Evolutionary conservation across 2,113 vertebrate genomes (phyloP), one percentile per base, ranked within the genome.

Genomic region (Odocoileus hemionus): DNA sequence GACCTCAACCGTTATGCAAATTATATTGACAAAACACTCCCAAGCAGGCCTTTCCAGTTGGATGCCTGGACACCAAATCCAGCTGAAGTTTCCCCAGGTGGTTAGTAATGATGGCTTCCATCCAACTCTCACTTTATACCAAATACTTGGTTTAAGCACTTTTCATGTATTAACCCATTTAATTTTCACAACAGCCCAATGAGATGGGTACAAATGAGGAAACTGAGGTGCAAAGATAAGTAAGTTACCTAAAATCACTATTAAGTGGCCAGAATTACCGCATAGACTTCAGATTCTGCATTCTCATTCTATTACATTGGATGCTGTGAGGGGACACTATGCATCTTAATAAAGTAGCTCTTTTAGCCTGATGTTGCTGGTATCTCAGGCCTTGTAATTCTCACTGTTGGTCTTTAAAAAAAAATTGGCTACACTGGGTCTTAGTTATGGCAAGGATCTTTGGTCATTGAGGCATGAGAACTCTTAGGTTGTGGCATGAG

Each of bases 1-100:
- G 89, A 55, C 26, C 89, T 91, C 89, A 93, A 95, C 94, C 58
- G 74, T 95, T 98, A 98, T 97, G 97, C 97, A 98, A 98, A 98
- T 98, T 86, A 92, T 17, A 91, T 54, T 95, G 86, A 57, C 91
- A 64, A 89, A 95, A 91, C 76, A 91, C 97, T 95, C 94, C 92
- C 94, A 89, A 84, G 91, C 52, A 96, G 94, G 91, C 57, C 94
- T 97, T 95, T 97, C 94, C 61, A 97, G 95, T 33, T 91, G 90
- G 67, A 74, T 74, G 55, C 67, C 25, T 82, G 79, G 60, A 83
- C n/a, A 93, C 70, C 50, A 50, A 76, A 96, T 93, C 47, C 88
- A 94, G 45, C 0, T 89, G 55, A 95, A 80, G 80, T 88, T 96
- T 36, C 60, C 82, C 82, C n/a, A 39, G 82, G 82, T 91, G 54